phyloP scores from a whole-genome alignment of 2,797 vertebrate species.

The Urophycis tenuis region DNA sequence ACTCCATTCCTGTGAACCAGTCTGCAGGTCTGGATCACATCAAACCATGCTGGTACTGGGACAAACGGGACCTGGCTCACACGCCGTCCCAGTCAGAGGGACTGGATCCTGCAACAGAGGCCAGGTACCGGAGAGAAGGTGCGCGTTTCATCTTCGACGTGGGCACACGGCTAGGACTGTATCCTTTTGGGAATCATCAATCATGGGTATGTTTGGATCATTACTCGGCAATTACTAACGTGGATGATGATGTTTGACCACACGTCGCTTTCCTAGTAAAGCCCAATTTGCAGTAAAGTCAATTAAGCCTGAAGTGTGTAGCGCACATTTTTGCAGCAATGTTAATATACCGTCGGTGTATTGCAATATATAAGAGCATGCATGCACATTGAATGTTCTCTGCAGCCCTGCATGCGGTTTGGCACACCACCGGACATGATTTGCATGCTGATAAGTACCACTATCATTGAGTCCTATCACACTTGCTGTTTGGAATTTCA shows the following conservation, averaged over 20 bases:
- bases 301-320: too few species aligned
- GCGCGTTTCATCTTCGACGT: constrained; percentile 91
- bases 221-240: neutral
- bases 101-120: constrained; percentile 85
- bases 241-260: neutral
- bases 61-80: constrained; percentile 89
- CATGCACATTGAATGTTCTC: too few species aligned
- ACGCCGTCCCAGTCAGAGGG: constrained; percentile 87
- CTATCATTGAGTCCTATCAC: too few species aligned
- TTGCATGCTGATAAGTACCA: too few species aligned
- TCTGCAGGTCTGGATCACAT: constrained; percentile 77
- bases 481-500: too few species aligned
- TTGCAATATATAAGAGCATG: too few species aligned
- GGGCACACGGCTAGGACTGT: constrained; percentile 88
- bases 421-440: too few species aligned
- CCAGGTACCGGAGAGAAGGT: constrained; percentile 84
- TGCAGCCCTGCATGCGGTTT: too few species aligned
- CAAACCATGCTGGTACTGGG: constrained; percentile 95
- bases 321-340: too few species aligned
- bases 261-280: neutral
- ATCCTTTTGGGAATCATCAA: constrained; percentile 66
- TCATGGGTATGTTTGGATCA: neutral
- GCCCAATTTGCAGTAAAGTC: neutral
- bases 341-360: too few species aligned
- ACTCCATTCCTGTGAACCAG: constrained; percentile 66